phyloP scores from a whole-genome alignment of 2,888 invertebrate genomes.

The Andrena haemorrhoa region DNA sequence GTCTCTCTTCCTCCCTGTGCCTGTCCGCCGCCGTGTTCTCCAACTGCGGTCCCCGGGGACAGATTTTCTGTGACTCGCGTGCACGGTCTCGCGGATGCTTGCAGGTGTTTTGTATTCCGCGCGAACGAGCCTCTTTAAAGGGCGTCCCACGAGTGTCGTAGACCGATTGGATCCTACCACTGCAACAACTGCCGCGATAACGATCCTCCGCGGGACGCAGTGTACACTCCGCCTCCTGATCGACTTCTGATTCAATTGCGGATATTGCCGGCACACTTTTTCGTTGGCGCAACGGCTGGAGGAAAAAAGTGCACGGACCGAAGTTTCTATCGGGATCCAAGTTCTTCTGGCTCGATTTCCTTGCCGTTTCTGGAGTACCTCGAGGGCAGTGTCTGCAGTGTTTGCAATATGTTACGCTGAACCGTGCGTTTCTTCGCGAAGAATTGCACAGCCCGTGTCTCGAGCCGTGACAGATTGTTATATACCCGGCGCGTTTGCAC shows the following conservation, averaged over 20 bases:
- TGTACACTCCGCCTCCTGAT: not conserved
- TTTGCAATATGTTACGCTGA: conserved; percentile 28
- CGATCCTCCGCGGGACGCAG: conserved; percentile 12
- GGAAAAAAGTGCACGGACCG: not conserved
- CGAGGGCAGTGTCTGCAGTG: not conserved
- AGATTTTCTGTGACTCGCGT: conserved; percentile 39
- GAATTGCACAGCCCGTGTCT: not conserved
- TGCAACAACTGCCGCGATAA: conserved; percentile 24
- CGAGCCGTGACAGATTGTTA: not conserved
- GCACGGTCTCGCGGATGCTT: conserved; percentile 51
- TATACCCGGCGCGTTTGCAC: not conserved
- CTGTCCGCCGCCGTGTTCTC: not conserved
- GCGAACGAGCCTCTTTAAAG: not conserved
- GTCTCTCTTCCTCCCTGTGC: conserved; percentile 18
- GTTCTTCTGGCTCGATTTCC: not conserved
- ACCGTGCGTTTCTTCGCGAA: not conserved
- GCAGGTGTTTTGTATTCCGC: conserved; percentile 35
- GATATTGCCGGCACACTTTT: not conserved
- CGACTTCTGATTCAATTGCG: not conserved
- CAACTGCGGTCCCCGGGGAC: conserved; percentile 23
- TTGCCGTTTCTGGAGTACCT: not conserved
- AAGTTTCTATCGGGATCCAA: not conserved
- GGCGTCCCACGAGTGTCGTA: conserved; percentile 20
- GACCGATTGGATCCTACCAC: conserved; percentile 27
- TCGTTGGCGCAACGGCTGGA: not conserved